phyloP scores from a whole-genome alignment of 1,140 invertebrate genomes.

The Harlomillsia oculata region DNA sequence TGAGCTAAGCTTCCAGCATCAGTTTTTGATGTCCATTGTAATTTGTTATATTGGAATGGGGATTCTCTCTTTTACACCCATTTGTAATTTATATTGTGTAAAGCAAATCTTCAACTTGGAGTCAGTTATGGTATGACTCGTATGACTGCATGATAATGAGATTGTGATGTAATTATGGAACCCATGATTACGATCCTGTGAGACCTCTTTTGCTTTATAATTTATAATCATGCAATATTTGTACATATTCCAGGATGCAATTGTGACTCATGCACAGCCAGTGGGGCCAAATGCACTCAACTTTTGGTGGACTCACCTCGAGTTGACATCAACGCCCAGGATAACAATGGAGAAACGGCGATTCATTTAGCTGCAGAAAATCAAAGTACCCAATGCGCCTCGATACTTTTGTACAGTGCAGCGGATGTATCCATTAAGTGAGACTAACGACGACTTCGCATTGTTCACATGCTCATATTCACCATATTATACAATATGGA shows the following conservation, averaged over 20 bases:
- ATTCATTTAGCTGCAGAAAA: constrained; percentile 35
- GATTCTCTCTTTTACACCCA: too few relatives aligned
- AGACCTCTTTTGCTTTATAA: not conserved
- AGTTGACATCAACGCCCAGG: constrained; percentile 30
- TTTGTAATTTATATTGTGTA: not conserved
- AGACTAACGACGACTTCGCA: not conserved
- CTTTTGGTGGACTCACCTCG: constrained; percentile 28
- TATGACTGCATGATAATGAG: not conserved
- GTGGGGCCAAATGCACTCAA: constrained; percentile 23
- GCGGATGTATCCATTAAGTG: constrained; percentile 35
- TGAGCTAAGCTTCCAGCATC: too few relatives aligned
- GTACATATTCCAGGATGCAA: constrained; percentile 21
- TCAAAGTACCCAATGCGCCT: constrained; percentile 31
- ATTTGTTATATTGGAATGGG: too few relatives aligned
- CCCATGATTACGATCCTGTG: not conserved
- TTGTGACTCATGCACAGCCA: constrained; percentile 33
- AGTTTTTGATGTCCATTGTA: too few relatives aligned
- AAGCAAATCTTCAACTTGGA: not conserved
- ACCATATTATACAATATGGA: too few relatives aligned
- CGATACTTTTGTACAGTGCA: constrained; percentile 27
- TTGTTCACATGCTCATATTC: too few relatives aligned
- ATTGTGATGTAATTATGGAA: not conserved
- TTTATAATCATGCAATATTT: not conserved
- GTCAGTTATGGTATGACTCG: not conserved
- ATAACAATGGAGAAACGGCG: constrained; percentile 29